A percentile compares a stretch with the other conserved stretches of the same genome.
These are phyloP conservation scores for Yoshiicerus persimilis DNA, from an alignment of 1,140 invertebrate genomes.

Conservation along the genomic window DNA sequence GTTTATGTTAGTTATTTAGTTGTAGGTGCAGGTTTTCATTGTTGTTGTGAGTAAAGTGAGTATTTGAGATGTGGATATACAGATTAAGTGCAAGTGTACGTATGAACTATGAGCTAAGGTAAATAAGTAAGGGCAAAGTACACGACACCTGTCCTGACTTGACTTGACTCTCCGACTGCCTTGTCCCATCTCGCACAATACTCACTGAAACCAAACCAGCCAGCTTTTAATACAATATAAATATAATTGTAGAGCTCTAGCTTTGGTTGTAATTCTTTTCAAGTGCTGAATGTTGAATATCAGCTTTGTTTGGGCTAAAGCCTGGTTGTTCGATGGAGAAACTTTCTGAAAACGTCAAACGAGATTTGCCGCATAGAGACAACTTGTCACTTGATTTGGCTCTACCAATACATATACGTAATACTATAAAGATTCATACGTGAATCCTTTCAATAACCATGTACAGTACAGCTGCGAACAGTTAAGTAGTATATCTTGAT, in stretches of 20 bases:
- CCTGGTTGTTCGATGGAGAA: neutral
- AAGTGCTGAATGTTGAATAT: conserved; percentile 17
- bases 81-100: neutral
- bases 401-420: neutral
- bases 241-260: neutral
- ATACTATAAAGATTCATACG: no score
- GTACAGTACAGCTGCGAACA: no score
- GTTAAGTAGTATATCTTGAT: no score
- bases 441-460: neutral
- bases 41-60: neutral
- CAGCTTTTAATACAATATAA: neutral
- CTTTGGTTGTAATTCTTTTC: neutral
- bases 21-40: neutral
- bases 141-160: neutral
- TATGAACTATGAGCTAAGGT: neutral
- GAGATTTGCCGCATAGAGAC: conserved; percentile 9
- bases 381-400: neutral
- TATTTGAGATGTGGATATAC: neutral
- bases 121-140: neutral
- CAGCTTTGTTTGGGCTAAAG: conserved; percentile 10
- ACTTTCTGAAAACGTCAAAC: conserved; percentile 17
- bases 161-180: no score
- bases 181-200: neutral
- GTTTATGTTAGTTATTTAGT: neutral
- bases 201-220: neutral